Base-by-base conservation (phyloP, 2,888 invertebrate genomes). In the Melieria omissa region DNA sequence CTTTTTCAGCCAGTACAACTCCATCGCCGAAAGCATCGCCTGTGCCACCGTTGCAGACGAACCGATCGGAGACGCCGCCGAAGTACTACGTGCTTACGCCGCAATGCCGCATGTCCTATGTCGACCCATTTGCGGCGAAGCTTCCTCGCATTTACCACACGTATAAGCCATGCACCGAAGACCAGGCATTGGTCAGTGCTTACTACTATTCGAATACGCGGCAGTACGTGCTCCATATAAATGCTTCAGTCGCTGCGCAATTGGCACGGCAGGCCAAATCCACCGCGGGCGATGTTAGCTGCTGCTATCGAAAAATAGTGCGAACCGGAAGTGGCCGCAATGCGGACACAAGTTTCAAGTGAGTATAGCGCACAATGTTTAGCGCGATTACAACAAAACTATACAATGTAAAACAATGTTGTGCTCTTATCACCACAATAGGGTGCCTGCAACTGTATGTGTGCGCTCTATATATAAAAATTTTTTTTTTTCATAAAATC, bases 21-120 rank as follows among this genome's bases (percentile, higher is more conserved):
- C 29, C 29, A 29, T 29, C 29, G 29, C 29, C 29, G 29, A 29
- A 29, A 29, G 29, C 29, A 29, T 29, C 29, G 29, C 29, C 3
- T 29, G 29, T 29, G 29, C 29, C 29, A 2, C 29, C 2, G 29
- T 29, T 16, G 16, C 16, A 16, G 16, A 16, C 16, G 16, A 16
- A 2, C 16, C 16, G 16, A 16, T 16, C 41, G 45, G 4, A 57
- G 16, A 41, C 46, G 29, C 29, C 29, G 29, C 29, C 1, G 1
- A 71, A 83, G 61, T 87, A 78, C 73, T 81, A 82, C 68, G 86
- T 87, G 1, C 82, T 89, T 85, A 91, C 89, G 73, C 84, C 89
- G 7, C 88, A 88, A 77, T 92, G 92, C 78, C 89, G 88, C 76
- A 91, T 92, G 82, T 88, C 89, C 3, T 89, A 91, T 66, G 76